Evolutionary conservation across 2,113 vertebrate genomes (phyloP).

Genomic region (human (Homo sapiens)): GRCh38 chr13:31559001-31559500

Average conservation of each 20-base stretch:
- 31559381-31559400: not conserved
- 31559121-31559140: not conserved
- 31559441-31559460: not conserved
- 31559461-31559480: not conserved
- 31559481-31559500: not conserved
- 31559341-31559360: not conserved
- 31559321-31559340: not conserved
- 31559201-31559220: not conserved
- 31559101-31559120: slow-evolving; percentile 10
- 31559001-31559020: not conserved
- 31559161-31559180: not conserved
- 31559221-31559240: not conserved
- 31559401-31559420: not conserved
- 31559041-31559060: not conserved
- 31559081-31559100: not conserved
- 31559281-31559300: not conserved
- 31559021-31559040: not conserved
- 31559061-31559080: not conserved
- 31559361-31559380: rapidly evolving
- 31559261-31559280: not conserved
- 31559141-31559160: not conserved
- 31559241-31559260: not conserved
- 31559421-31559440: not conserved
- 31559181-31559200: slow-evolving; percentile 38
- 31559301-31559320: not conserved